Evolutionary conservation across 2,797 vertebrate species (phyloP).

Genomic region (Phalloptychus januarius): DNA sequence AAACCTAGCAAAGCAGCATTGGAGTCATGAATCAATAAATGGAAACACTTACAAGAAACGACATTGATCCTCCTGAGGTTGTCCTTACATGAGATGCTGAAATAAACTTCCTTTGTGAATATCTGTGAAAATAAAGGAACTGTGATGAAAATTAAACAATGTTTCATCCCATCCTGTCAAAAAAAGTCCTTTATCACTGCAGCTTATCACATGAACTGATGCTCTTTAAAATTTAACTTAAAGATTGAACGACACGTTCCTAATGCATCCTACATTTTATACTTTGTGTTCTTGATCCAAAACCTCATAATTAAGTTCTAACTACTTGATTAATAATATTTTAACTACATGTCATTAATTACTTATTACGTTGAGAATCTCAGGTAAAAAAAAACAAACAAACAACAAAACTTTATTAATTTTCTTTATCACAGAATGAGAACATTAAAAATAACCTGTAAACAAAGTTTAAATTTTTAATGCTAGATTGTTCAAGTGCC

Average conservation of each 20-base stretch:
- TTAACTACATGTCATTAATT: too few species aligned
- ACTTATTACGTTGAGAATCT: background rate
- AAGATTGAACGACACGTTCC: background rate
- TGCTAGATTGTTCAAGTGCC: background rate
- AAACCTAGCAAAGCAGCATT: background rate
- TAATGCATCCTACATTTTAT: background rate
- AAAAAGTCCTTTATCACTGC: background rate
- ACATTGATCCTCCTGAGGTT: slow-evolving; percentile 80
- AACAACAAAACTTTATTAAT: too few species aligned
- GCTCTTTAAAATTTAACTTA: background rate
- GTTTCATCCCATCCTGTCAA: background rate
- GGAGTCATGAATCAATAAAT: background rate
- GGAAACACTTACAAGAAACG: slow-evolving; percentile 83
- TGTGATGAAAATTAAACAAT: background rate
- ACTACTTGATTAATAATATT: background rate
- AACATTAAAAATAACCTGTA: background rate
- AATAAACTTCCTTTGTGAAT: slow-evolving; percentile 43
- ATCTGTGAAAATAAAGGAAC: slow-evolving; percentile 49
- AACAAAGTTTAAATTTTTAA: background rate
- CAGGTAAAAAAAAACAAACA: too few species aligned
- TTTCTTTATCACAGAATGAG: background rate
- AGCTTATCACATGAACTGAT: background rate
- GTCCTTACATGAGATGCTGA: slow-evolving; percentile 59
- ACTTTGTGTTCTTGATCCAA: background rate
- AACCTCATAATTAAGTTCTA: background rate